Evolutionary conservation across 2,113 vertebrate species (phyloP), one percentile per base, ranked within the genome.

Genomic region (Phylloscopus whistleri): DNA sequence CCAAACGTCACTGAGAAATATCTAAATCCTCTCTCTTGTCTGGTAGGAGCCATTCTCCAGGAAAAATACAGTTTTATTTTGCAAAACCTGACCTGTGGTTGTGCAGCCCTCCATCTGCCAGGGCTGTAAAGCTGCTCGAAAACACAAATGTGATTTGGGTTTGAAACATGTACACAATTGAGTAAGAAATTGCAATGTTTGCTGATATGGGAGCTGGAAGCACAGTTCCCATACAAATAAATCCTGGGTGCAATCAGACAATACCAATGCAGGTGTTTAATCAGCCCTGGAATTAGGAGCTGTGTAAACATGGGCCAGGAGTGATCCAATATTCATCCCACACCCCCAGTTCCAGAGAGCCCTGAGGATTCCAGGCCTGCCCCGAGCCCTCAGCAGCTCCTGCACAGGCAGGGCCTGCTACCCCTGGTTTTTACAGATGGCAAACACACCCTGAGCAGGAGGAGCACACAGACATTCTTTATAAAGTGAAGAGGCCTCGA

Each of bases 301-400:
- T 53, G n/a, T 11, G 5, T 0, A 24, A 51, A 16, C 33, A 7
- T 0, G 2, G 39, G 19, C 16, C n/a, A 11, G 37, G 28, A 33
- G 4, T n/a, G 53, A 31, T 13, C 55, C 70, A 14, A 7, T 0
- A 15, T 10, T 44, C 20, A 7, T 6, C 46, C 58, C 76, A 24
- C n/a, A 15, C 0, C 75, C 56, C 44, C 16, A 18, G 8, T 6
- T 11, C 52, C 62, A 64, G 23, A 1, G 22, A 49, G 24, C 19
- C 13, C 68, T 16, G 66, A 5, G 7, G 11, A 9, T 1, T 1
- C 22, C 85, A 35, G 58, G 6, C 11, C 48, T 44, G 66, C 10
- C n/a, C 21, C 6, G 1, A 85, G 75, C 46, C 53, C 83, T 9
- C 58, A 10, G 59, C 4, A 0, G 28, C 6, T 23, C 18, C 77